phyloP scores from a whole-genome alignment of 2,113 vertebrate genomes.

The Misgurnus mizolepis region DNA sequence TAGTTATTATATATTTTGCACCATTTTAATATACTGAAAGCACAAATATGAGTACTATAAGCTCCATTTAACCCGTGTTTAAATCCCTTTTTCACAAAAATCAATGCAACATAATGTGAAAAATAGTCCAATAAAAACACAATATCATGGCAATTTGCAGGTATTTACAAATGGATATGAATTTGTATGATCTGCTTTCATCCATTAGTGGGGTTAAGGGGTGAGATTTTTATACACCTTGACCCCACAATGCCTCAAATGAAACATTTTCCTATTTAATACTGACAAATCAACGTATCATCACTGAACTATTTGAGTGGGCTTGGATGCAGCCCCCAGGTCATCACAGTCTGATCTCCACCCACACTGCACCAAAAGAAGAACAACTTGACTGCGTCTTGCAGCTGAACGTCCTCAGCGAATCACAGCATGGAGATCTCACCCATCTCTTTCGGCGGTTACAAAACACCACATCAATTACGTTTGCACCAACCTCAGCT shows the following conservation, averaged over 20 bases:
- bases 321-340: neutral
- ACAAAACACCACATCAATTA: constrained; percentile 38
- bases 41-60: too few species aligned
- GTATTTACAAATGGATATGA: too few species aligned
- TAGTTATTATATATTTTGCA: too few species aligned
- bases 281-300: neutral
- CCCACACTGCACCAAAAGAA: constrained; percentile 5
- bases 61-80: too few species aligned
- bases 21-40: too few species aligned
- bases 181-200: too few species aligned
- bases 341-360: neutral
- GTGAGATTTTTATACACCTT: neutral
- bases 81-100: too few species aligned
- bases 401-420: constrained; percentile 1
- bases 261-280: neutral
- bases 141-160: too few species aligned
- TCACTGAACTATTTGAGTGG: neutral
- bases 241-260: neutral
- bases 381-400: constrained; percentile 14
- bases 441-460: neutral
- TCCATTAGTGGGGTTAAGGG: too few species aligned
- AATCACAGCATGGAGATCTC: constrained; percentile 1
- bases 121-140: too few species aligned
- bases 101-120: too few species aligned
- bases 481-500: constrained; percentile 15